phyloP scores from a whole-genome alignment of 2,888 invertebrate species.

The Agonopterix alstromeriana region DNA sequence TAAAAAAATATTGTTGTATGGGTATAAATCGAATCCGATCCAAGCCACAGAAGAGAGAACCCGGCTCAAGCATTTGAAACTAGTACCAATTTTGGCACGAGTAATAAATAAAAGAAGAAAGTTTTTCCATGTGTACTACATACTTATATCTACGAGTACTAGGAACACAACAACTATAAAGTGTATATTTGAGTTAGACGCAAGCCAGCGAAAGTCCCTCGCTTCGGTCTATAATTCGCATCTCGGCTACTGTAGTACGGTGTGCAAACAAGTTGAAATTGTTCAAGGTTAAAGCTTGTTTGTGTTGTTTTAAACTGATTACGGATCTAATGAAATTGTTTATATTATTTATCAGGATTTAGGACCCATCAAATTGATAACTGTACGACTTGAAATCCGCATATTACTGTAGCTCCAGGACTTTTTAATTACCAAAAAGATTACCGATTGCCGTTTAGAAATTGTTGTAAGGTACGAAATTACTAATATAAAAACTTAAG shows the following conservation, averaged over 20 bases:
- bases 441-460: too few species aligned
- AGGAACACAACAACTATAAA: neutral
- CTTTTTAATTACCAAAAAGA: too few species aligned
- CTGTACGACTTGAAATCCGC: too few species aligned
- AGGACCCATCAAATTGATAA: too few species aligned
- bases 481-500: too few species aligned
- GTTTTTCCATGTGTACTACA: neutral
- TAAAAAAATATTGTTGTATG: too few species aligned
- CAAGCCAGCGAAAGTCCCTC: slow-evolving; percentile 33
- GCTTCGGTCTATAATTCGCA: slow-evolving; percentile 20
- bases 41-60: too few species aligned
- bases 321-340: neutral
- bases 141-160: neutral
- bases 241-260: slow-evolving; percentile 9
- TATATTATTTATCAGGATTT: neutral
- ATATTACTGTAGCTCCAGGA: too few species aligned
- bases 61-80: too few species aligned
- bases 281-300: neutral
- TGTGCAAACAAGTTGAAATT: slow-evolving; percentile 13
- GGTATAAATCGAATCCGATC: fast-evolving
- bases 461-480: too few species aligned
- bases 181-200: neutral
- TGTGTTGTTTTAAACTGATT: neutral
- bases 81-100: too few species aligned
- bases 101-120: too few species aligned